Base-by-base conservation (phyloP, 2,888 invertebrate species). In the Stenichneumon culpator region DNA sequence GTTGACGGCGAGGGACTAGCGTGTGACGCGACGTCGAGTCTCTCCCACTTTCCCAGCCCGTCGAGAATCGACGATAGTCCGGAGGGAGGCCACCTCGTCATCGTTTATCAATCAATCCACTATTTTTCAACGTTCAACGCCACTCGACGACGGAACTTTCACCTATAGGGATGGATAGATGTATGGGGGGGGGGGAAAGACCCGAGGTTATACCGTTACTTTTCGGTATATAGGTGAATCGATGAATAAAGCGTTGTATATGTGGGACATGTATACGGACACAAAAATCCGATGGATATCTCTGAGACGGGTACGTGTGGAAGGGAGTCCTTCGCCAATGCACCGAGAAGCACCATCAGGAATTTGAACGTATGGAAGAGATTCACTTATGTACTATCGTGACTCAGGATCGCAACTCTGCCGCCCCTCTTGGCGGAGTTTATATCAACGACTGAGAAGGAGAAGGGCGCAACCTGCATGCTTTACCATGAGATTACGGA, bases 61-160 rank as follows among this genome's bases (percentile, higher is more conserved):
- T 70, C 69, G 77, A 57, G 77, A 79, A 52, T 39, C 67, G 72
- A 54, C 39, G 79, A 57, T 28, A 72, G 79, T 87, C 87, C 83
- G 74, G 86, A 84, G 85, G 86, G 83, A 87, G 81, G 72, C 86
- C 84, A 88, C 74, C 86, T 86, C 88, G 89, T 89, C 89, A 89
- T 90, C 89, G 88, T 89, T 89, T 88, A 90, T 90, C 89, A 90
- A 90, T 89, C 90, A 88, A 88, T 89, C 86, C 83, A 72, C 86
- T 87, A 87, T 89, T 88, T 89, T 89, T 88, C 82, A 87, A 73
- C 86, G 83, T 87, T 88, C 84, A 74, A 77, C 80, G 69, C 86
- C 74, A 77, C 77, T 87, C 63, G 78, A 87, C 82, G 87, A 87
- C 3, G 88, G 86, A 77, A 60, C 70, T 70, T 39, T 67, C 28